phyloP scores from a whole-genome alignment of 2,888 invertebrate genomes.

The Synanthedon vespiformis region DNA sequence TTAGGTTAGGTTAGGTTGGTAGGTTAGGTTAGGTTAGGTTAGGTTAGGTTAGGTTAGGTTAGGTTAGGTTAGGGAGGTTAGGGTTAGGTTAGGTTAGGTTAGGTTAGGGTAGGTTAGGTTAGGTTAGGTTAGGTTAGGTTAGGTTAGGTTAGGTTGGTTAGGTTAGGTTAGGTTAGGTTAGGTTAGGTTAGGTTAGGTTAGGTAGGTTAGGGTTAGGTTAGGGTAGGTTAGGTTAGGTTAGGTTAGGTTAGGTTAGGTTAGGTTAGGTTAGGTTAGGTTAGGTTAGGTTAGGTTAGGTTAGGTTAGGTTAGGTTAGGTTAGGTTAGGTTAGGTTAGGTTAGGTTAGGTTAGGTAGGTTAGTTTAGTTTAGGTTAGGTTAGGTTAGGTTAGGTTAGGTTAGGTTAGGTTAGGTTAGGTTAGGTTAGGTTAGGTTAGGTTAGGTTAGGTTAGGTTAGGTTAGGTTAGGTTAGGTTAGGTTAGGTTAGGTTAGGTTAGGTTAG shows the following conservation, averaged over 20 bases:
- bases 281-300: background rate
- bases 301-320: background rate
- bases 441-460: too few relatives aligned
- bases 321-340: background rate
- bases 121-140: background rate
- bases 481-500: conserved; percentile 7
- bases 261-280: background rate
- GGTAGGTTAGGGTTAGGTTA: background rate
- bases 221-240: background rate
- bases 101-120: background rate
- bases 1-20: background rate
- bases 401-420: background rate
- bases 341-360: background rate
- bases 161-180: background rate
- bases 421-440: background rate
- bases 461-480: conserved; percentile 3
- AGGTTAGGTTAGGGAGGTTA: too few relatives aligned
- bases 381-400: background rate
- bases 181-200: background rate
- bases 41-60: background rate
- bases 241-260: background rate
- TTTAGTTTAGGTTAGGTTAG: background rate
- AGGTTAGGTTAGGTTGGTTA: background rate
- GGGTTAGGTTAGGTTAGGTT: background rate
- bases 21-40: background rate